Evolutionary conservation across 2,888 invertebrate genomes (phyloP), one percentile per base, ranked within the genome.

Genomic region (Elysia crispata): DNA sequence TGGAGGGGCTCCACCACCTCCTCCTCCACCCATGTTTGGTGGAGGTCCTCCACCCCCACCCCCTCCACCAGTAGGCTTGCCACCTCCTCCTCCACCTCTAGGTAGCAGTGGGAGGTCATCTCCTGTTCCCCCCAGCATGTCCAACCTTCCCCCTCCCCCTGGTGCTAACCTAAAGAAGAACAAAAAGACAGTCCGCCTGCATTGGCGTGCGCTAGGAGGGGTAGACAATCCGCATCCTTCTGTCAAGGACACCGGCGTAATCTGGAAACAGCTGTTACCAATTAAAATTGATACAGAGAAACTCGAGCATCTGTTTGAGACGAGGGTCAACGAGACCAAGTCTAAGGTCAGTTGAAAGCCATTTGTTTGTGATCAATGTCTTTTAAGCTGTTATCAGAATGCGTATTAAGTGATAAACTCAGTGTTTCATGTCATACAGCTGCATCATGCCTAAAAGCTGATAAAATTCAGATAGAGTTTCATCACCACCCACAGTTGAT

Each of bases 221-320:
- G 81, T 81, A 23, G 85, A 86, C 11, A n/a, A n/a, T n/a, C 75
- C 83, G 1, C 86, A 87, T 67, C 87, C 88, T 11, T 72, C 86
- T 28, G 86, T 86, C 0, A 87, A 87, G 79, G 87, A 88, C 13
- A 87, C 88, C 66, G 90, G 91, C 41, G n/a, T n/a, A n/a, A 89
- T 92, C 78, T 91, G 92, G 92, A 89, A 87, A 75, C 87, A 90
- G 79, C 83, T 91, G 62, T 84, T 88, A 60, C 95, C 95, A 41
- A 95, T 98, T 8, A 94, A 94, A 77, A 94, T 99, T 33, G 99
- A 99, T 91, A 96, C 96, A 11, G 95, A 96, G 88, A 97, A 97
- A 93, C 93, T 99, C 88, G 98, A 99, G 91, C 97, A 98, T 93
- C 94, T 99, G 82, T 99, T 99, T 92, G 99, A 99, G 93, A 97